Evolutionary conservation across 2,113 vertebrate species (phyloP), one percentile per base, ranked within the genome.

Genomic region (Polyodon spathula): DNA sequence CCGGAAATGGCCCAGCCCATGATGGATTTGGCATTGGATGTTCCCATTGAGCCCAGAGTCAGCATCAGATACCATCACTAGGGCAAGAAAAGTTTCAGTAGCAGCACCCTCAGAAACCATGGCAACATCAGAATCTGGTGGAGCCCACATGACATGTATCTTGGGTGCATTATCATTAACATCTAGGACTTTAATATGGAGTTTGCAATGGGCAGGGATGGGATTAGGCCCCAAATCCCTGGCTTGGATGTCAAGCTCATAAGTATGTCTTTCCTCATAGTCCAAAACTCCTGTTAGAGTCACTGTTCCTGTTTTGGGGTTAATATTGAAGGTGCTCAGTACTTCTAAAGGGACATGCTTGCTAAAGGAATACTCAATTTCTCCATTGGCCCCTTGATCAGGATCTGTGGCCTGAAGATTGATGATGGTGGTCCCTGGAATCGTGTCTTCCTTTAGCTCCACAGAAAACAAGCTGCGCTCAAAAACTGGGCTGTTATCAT

Each of bases 401-500:
- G 91, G 91, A 62, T 97, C 95, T 0, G 88, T 89, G 63, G 93
- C 93, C 0, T 80, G 89, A 17, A 98, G 77, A 0, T 75, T 90
- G 74, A 93, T 78, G 0, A 97, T 87, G 37, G 84, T 79, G 1
- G 92, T 91, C 16, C 93, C 92, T 0, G 76, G 80, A n/a, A 69
- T 68, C 5, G 90, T 80, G 2, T 95, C 87, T 76, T 98, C 95
- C 27, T 46, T 12, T 5, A 97, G 83, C 63, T 90, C 88, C 4
- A 94, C 77, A 0, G 61, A 80, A 56, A 89, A 68, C 0, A 78
- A 84, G 65, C 76, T 88, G 60, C 92, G 84, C 44, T 89, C 86
- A 73, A 96, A 96, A 2, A 79, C n/a, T 0, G 93, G 94, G 60
- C 89, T 96, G 62, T 97, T 97, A 62, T 97, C 95, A 0, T 97